Conservation (phyloP, 2,113 vertebrate genomes). For the Engraulis encrasicolus region DNA sequence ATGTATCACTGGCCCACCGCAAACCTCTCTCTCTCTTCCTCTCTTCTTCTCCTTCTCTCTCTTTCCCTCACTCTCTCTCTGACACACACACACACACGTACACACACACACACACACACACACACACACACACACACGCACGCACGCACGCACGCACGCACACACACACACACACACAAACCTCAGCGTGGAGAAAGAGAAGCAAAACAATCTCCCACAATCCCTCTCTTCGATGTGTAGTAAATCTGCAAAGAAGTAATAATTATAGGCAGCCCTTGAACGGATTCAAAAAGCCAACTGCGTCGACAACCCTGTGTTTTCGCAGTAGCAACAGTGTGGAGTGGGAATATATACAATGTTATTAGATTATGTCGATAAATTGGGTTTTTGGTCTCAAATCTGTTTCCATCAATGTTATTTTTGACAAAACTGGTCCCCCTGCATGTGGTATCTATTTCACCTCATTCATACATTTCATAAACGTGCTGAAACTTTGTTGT, state of each 20-base stretch:
- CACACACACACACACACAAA: too few relatives aligned
- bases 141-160: too few relatives aligned
- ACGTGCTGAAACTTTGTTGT: neutral
- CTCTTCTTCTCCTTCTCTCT: too few relatives aligned
- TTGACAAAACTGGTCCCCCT: neutral
- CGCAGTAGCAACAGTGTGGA: neutral
- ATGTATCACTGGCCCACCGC: neutral
- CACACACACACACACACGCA: too few relatives aligned
- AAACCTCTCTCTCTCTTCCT: too few relatives aligned
- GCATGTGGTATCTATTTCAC: neutral
- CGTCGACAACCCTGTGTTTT: neutral
- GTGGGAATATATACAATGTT: too few relatives aligned
- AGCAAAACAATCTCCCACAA: neutral
- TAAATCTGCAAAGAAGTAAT: neutral
- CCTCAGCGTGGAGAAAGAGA: neutral
- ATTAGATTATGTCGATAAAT: neutral
- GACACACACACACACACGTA: too few relatives aligned
- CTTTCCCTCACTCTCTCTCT: too few relatives aligned
- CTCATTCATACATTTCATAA: neutral
- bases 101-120: too few relatives aligned
- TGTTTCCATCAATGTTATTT: neutral
- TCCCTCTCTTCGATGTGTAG: neutral
- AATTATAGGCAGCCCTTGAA: neutral
- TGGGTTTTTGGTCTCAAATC: neutral
- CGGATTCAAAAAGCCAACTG: neutral